Base-by-base conservation (phyloP, 2,113 vertebrate genomes). In the Oxygymnocypris stewartii region DNA sequence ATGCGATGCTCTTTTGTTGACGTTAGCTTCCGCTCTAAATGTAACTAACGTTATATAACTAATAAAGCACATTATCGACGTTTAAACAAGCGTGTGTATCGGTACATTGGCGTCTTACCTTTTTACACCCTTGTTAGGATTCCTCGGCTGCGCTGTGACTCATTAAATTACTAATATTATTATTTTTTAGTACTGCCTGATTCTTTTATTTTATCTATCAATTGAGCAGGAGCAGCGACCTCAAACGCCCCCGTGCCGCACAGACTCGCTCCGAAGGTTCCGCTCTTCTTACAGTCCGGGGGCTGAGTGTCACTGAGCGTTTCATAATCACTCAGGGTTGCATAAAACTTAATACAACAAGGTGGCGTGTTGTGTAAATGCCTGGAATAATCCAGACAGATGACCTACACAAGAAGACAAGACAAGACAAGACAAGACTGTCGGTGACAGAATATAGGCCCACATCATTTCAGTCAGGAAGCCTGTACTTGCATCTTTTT, bases 201-300 rank as follows among this genome's bases (percentile, higher is more conserved):
- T 85, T 83, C 83, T 85, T 92, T 93, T 90, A 93, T 93, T 90
- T 92, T 92, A 54, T 86, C 91, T 88, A 82, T 86, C 81, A 89
- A 90, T 92, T 92, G 84, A 92, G 89, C 85, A 84, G 91, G 92
- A 90, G 94, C 92, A 84, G 90, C 92, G 87, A 85, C 83, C 86
- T 93, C 89, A 79, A 74, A 61, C 63, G 78, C 88, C 91, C 93
- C 85, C 71, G 88, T 69, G 49, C 86, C 76, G 84, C 78, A 89
- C 42, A 57, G n/a, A 28, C 81, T 16, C 16, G 1, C 44, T n/a
- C 78, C 35, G 23, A 89, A 37, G 78, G 90, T 90, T 91, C 91
- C 91, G 91, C n/a, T 44, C 7, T 73, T 51, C 61, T 79, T 2
- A 76, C 25, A 2, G 81, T 51, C 63, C 84, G 79, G 65, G 71